These are phyloP conservation scores for Acomys russatus DNA, from an alignment of 2,797 vertebrate genomes.

Conservation along the genomic window DNA sequence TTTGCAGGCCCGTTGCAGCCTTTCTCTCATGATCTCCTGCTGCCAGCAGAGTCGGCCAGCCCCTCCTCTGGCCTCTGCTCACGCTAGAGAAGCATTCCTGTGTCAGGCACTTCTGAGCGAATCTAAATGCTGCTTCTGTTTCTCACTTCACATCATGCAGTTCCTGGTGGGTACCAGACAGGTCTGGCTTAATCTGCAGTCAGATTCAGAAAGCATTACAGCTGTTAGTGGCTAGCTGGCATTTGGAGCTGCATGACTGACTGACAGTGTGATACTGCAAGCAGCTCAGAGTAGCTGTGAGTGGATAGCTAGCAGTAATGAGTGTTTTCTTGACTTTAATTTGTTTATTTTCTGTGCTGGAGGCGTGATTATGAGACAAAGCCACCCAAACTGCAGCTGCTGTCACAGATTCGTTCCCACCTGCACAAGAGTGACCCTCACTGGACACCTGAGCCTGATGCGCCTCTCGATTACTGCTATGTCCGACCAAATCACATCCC, in stretches of 20 bases:
- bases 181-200: slow-evolving; percentile 1
- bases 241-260: background rate
- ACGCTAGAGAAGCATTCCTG: background rate
- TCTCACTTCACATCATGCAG: background rate
- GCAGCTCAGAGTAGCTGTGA: background rate
- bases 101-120: background rate
- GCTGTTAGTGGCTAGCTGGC: background rate
- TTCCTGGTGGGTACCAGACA: background rate
- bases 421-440: slow-evolving; percentile 90
- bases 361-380: slow-evolving; percentile 97
- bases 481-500: slow-evolving; percentile 97
- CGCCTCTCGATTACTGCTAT: slow-evolving; percentile 97
- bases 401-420: slow-evolving; percentile 93
- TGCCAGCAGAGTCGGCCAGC: background rate
- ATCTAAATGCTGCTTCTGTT: background rate
- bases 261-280: slow-evolving; percentile 25
- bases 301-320: slow-evolving; percentile 36
- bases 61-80: background rate
- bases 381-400: slow-evolving; percentile 93
- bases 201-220: slow-evolving; percentile 2
- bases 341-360: slow-evolving; percentile 76
- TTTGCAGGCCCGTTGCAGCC: background rate
- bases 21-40: background rate
- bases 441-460: slow-evolving; percentile 93
- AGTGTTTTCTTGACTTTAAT: slow-evolving; percentile 73